Evolutionary conservation across 1,140 invertebrate species (phyloP).

Genomic region (Hylaeus volcanicus): DNA sequence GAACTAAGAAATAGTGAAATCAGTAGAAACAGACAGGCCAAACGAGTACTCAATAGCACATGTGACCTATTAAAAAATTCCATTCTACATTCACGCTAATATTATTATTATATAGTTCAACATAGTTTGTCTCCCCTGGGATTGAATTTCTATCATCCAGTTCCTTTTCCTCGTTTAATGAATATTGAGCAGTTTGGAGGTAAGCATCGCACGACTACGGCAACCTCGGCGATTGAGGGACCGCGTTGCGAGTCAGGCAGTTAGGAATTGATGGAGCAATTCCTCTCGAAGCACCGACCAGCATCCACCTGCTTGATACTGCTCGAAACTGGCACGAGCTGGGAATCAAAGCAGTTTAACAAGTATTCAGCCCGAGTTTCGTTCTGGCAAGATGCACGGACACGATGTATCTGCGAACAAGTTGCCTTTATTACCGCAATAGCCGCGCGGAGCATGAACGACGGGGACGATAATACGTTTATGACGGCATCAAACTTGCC

Average conservation of each 20-base stretch:
- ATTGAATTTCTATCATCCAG: no score
- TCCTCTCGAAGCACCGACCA: background rate
- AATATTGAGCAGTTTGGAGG: no score
- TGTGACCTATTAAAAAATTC: no score
- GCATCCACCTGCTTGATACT: background rate
- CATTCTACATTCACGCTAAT: no score
- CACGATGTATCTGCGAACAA: slow-evolving; percentile 42
- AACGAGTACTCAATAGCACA: no score
- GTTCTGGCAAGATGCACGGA: slow-evolving; percentile 26
- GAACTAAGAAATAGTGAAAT: no score
- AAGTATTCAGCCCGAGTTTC: slow-evolving; percentile 22
- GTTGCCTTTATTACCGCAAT: slow-evolving; percentile 58
- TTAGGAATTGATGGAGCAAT: background rate
- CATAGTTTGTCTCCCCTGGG: no score
- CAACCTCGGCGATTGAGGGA: background rate
- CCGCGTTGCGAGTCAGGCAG: background rate
- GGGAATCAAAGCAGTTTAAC: slow-evolving; percentile 27
- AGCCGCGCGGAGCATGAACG: slow-evolving; percentile 34
- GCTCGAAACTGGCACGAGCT: background rate
- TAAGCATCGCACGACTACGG: no score
- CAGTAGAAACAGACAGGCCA: no score
- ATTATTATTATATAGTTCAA: no score
- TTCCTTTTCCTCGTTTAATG: no score
- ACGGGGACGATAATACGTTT: slow-evolving; percentile 67
- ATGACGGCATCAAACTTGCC: slow-evolving; percentile 65